Evolutionary conservation across 1,140 invertebrate genomes (phyloP).

Genomic region (Andricus grossulariae): DNA sequence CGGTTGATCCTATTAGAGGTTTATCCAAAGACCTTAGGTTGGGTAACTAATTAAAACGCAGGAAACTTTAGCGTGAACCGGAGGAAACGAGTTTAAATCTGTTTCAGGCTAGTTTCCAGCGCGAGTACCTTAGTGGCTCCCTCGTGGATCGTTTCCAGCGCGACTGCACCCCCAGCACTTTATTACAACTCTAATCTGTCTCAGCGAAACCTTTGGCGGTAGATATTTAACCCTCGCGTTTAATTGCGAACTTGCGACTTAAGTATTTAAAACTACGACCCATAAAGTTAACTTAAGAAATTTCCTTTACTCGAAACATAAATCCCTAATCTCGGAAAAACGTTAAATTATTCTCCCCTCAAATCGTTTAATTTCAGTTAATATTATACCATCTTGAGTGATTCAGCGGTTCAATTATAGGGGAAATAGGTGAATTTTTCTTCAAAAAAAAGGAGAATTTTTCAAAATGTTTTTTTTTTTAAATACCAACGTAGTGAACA

Average conservation of each 20-base stretch:
- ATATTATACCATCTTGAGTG: too few relatives aligned
- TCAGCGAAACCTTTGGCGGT: conserved; percentile 53
- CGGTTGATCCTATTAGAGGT: conserved; percentile 22
- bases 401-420: too few relatives aligned
- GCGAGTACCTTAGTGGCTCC: conserved; percentile 74
- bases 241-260: conserved; percentile 59
- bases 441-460: too few relatives aligned
- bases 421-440: too few relatives aligned
- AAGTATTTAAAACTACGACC: conserved; percentile 29
- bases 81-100: conserved; percentile 75
- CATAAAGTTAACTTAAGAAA: background rate
- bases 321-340: conserved; percentile 11
- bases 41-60: conserved; percentile 73
- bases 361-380: background rate
- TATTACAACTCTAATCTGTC: conserved; percentile 73
- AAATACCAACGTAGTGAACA: too few relatives aligned
- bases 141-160: conserved; percentile 72
- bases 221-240: conserved; percentile 65
- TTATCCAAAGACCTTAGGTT: conserved; percentile 36
- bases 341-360: conserved; percentile 43
- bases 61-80: conserved; percentile 65
- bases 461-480: too few relatives aligned
- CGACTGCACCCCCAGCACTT: conserved; percentile 70
- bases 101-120: conserved; percentile 72
- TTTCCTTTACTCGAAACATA: too few relatives aligned